Evolutionary conservation across 37 sponge, comb jelly and placozoan genomes (phyloP).

Genomic region (Crambe crambe): DNA sequence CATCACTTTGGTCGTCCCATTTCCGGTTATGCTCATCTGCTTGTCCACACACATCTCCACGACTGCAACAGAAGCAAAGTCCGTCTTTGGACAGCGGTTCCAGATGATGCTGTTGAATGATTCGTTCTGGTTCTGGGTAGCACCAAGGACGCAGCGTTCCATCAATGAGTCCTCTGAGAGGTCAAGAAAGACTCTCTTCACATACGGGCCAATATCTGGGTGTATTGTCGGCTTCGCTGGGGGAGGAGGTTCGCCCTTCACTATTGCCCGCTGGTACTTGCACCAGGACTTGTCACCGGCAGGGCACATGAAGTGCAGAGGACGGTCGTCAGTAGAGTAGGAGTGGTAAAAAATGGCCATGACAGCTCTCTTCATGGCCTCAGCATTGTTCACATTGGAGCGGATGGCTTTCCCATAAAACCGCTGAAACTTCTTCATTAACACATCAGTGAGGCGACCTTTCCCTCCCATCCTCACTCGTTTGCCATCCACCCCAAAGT

Average conservation of each 20-base stretch:
- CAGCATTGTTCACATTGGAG: neutral
- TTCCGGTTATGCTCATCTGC: neutral
- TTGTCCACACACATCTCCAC: neutral
- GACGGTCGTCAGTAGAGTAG: neutral
- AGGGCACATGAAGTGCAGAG: neutral
- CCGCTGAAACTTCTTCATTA: too few species aligned
- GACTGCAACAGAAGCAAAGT: neutral
- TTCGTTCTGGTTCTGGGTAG: constrained; percentile 2
- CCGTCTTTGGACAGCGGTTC: neutral
- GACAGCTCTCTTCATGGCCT: neutral
- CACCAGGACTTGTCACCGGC: neutral
- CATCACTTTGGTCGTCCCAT: too few species aligned
- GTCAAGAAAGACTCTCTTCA: neutral
- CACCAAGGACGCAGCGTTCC: neutral
- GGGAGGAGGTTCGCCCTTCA: neutral
- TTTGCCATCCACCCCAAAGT: neutral
- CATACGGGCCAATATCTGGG: neutral
- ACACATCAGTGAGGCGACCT: neutral
- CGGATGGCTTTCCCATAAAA: constrained; percentile 9
- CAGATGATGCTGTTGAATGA: neutral
- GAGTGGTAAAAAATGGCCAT: constrained; percentile 3
- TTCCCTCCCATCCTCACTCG: neutral
- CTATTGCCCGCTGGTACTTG: neutral
- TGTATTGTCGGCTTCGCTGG: neutral
- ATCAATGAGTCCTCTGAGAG: neutral